Evolutionary conservation across 2,888 invertebrate species (phyloP), one percentile per base, ranked within the genome.

Genomic region (Clusia tigrina): DNA sequence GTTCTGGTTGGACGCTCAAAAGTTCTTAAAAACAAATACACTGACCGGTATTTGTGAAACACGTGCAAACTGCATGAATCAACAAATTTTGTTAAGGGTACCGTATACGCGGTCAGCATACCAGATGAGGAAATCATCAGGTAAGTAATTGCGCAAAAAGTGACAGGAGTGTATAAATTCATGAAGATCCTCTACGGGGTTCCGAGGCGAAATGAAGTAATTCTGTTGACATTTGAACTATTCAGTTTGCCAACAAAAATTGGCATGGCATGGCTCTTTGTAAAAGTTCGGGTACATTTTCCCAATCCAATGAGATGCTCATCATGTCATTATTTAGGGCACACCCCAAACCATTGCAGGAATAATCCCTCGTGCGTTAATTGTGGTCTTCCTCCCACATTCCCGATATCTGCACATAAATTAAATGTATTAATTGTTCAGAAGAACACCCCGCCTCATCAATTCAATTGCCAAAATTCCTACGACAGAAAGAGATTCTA

Each of bases 261-360:
- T 3, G 55, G 60, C 22, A 63, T 65, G 10, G 24, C 53, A 51
- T 63, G 63, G 53, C 60, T 60, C 38, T 58, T 54, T 10, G 65
- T 64, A 17, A 60, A 55, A 46, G 61, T 65, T 0, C 10, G 42
- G 2, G 62, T 62, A 58, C 66, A 64, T 22, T 60, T 69, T 22
- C 67, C 65, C 1, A 69, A 67, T 32, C 63, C 60, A 18, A 69
- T 68, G 68, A 57, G 67, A 9, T 65, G 66, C 57, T 58, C 58
- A 55, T 60, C 58, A 10, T 67, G 68, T 54, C 67, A 69, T 59
- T 15, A 25, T 10, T 58, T 68, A 12, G 67, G 67, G 3, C 64
- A 65, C 55, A 65, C n/a, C n/a, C n/a, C n/a, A n/a, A n/a, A n/a
- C n/a, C n/a, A n/a, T n/a, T n/a, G n/a, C n/a, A n/a, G n/a, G n/a